These are phyloP conservation scores for Pachydiplax longipennis DNA, from an alignment of 2,888 invertebrate genomes.

Conservation along the genomic window DNA sequence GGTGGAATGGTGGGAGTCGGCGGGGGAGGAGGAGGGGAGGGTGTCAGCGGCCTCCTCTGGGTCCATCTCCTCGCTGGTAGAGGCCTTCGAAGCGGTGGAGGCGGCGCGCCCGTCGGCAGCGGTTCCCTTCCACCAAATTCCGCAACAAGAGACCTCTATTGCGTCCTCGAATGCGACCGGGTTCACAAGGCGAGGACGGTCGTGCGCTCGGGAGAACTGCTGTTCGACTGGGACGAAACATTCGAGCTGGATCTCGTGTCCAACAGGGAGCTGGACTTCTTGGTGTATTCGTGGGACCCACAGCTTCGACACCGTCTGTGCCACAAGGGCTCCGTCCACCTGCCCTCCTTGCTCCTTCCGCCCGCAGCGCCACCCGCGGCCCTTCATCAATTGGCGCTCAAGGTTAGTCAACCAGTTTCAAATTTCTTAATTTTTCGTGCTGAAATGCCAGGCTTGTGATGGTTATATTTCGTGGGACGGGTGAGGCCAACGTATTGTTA, in stretches of 20 bases:
- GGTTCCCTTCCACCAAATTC: slow-evolving; percentile 51
- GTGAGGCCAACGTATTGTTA: too few species aligned
- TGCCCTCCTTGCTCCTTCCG: slow-evolving; percentile 80
- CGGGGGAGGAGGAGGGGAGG: slow-evolving; percentile 58
- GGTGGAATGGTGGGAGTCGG: slow-evolving; percentile 55
- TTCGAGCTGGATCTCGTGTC: slow-evolving; percentile 96
- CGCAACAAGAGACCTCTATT: slow-evolving; percentile 87
- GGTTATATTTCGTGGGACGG: too few species aligned
- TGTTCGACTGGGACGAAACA: slow-evolving; percentile 99
- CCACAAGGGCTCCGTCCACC: slow-evolving; percentile 85
- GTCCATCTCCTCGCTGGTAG: slow-evolving; percentile 88
- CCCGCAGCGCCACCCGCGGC: slow-evolving; percentile 64
- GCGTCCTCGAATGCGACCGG: slow-evolving; percentile 95
- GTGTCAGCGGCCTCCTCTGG: slow-evolving; percentile 88
- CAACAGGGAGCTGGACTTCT: slow-evolving; percentile 91
- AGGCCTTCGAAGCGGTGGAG: slow-evolving; percentile 78
- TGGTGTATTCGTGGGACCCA: slow-evolving; percentile 99
- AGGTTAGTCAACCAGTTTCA: slow-evolving; percentile 63
- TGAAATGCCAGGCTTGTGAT: too few species aligned
- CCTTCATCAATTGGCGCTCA: slow-evolving; percentile 87
- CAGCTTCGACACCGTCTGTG: slow-evolving; percentile 96
- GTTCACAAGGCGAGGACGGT: slow-evolving; percentile 97
- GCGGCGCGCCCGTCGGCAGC: slow-evolving; percentile 72
- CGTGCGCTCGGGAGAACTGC: slow-evolving; percentile 92
- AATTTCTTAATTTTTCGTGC: too few species aligned